Conservation (phyloP, 2,113 vertebrate genomes). For the Porphyrio hochstetteri region DNA sequence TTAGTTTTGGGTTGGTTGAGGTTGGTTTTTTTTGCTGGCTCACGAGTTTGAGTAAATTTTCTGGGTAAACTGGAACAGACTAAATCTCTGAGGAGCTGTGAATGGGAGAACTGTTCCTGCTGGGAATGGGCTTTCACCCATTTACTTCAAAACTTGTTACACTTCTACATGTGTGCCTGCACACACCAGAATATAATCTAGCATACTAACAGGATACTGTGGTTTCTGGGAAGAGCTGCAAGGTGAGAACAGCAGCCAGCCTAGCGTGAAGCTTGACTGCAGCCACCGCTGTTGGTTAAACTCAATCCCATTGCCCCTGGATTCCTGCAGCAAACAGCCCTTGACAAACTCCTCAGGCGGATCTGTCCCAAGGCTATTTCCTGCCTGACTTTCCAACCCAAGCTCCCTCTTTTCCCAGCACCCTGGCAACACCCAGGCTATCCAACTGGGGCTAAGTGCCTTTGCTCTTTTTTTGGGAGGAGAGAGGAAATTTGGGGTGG, state of each 20-base stretch:
- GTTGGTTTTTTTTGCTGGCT: background rate
- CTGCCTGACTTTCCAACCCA: background rate
- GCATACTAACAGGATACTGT: background rate
- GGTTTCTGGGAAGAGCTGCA: background rate
- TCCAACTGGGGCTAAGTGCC: background rate
- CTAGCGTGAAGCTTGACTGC: background rate
- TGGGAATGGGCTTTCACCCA: background rate
- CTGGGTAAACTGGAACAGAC: background rate
- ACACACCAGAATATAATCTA: background rate
- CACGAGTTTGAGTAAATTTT: background rate
- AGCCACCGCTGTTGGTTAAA: background rate
- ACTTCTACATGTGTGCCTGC: background rate
- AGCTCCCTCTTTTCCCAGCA: background rate
- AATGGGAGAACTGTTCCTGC: background rate
- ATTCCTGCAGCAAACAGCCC: background rate
- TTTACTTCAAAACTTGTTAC: background rate
- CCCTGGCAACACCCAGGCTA: background rate
- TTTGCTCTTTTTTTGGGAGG: background rate
- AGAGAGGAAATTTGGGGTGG: background rate
- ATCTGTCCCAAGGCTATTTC: background rate
- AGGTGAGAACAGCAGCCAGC: background rate
- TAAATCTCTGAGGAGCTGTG: background rate
- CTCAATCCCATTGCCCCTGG: fast-evolving
- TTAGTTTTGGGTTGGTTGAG: no score
- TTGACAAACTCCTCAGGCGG: background rate